phyloP scores from a whole-genome alignment of 2,113 vertebrate species.

The Orthonyx spaldingii region DNA sequence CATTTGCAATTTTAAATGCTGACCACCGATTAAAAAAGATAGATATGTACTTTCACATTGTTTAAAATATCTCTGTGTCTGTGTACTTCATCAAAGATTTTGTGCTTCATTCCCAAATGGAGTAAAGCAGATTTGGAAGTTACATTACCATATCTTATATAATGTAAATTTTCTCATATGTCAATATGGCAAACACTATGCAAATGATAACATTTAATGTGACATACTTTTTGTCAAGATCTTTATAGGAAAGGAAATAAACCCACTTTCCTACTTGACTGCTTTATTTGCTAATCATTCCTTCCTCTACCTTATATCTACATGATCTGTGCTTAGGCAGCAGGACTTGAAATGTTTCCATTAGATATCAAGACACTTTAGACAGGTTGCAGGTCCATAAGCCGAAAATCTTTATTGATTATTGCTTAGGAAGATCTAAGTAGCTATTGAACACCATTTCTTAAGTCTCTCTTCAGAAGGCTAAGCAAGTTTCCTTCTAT shows the following conservation, averaged over 20 bases:
- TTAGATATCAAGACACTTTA: background rate
- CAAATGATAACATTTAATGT: background rate
- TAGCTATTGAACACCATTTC: background rate
- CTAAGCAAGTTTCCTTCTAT: background rate
- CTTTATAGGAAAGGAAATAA: background rate
- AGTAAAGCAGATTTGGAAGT: background rate
- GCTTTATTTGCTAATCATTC: background rate
- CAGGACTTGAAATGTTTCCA: background rate
- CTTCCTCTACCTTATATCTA: background rate
- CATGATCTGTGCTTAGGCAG: background rate
- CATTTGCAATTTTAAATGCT: background rate
- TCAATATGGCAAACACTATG: background rate
- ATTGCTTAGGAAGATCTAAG: background rate
- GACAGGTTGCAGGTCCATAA: background rate
- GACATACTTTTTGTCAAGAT: background rate
- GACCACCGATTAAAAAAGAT: background rate
- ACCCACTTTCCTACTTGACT: background rate
- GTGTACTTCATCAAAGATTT: background rate
- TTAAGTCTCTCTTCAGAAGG: background rate
- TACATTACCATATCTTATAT: background rate
- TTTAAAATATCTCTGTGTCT: background rate
- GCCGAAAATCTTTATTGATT: slow-evolving; percentile 1
- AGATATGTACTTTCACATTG: background rate
- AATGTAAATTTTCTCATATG: background rate
- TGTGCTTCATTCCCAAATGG: background rate